Base-by-base conservation (phyloP, 2,888 invertebrate genomes). In the Tenthredo mesomela region DNA sequence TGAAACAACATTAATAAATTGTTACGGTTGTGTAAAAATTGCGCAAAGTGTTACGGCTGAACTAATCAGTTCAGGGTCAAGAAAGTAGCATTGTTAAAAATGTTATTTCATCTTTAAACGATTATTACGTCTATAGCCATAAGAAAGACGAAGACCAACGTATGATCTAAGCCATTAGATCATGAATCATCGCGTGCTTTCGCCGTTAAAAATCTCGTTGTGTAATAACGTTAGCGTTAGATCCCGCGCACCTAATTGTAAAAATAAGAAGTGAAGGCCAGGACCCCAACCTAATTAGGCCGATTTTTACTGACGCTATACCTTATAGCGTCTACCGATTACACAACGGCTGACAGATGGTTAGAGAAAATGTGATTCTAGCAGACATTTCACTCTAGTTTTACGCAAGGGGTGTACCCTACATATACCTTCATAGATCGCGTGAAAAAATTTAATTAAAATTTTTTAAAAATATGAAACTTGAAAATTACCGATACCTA, bases 291-390 rank as follows among this genome's bases (percentile, higher is more conserved):
- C 15, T 21, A 80, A 80, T 80, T 61, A 61, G 78, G 40, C 18
- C 78, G 61, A 80, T 80, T 61, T 80, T 40, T 61, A 61, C 37
- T 58, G 40, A 61, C 37, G 58, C n/a, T 61, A 15, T 77, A 77
- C 43, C 21, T 47, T 75, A 12, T 75, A 12, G 33, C 77, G 33
- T 54, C 7, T 50, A 18, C 10, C 21, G 18, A 10, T 29, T 54
- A 77, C n/a, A 29, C 18, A 29, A 50, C 77, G 37, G 7, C 77
- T 54, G 54, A 77, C 77, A 77, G 77, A 77, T 77, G 77, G 54
- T 77, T 77, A n/a, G 77, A 77, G 54, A 77, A 77, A 77, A 54
- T 77, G 29, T 77, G 29, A 77, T 54, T 50, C 77, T 54, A 29
- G 29, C 33, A 33, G 77, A 77, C 77, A 29, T 77, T 47, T 54